Percentiles rank a stretch among this genome's conserved stretches.
Conservation (phyloP, 2,888 invertebrate species). For the Nemotelus nigrinus region DNA sequence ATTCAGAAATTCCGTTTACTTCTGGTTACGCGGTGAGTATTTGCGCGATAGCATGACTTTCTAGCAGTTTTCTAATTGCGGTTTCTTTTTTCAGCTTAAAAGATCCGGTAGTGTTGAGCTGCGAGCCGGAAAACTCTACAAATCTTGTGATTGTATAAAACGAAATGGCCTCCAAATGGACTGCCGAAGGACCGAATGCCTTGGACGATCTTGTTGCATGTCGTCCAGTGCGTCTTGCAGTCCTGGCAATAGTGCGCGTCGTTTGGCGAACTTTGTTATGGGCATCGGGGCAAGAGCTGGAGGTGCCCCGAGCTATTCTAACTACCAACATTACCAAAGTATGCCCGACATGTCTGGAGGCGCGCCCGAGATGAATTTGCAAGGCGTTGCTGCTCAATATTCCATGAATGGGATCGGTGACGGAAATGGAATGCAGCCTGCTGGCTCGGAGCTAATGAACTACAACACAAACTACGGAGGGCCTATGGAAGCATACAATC, state of each 20-base stretch:
- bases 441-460: conserved; percentile 6
- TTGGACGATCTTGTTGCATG: conserved; percentile 1
- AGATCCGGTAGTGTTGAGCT: conserved; percentile 12
- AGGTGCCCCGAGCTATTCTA: not conserved
- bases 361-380: not conserved
- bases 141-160: conserved; percentile 33
- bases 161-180: conserved; percentile 29
- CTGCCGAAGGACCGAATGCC: conserved; percentile 28
- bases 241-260: conserved; percentile 7
- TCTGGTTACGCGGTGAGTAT: conserved; percentile 17
- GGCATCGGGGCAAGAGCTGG: not conserved
- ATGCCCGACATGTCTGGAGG: not conserved
- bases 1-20: conserved; percentile 6
- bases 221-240: not conserved
- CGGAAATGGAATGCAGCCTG: not conserved
- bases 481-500: not conserved
- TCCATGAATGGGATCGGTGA: conserved; percentile 19
- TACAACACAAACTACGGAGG: conserved; percentile 14
- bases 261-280: conserved; percentile 5
- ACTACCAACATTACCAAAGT: not conserved
- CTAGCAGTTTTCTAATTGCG: not conserved
- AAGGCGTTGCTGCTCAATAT: not conserved
- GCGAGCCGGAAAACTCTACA: conserved; percentile 9
- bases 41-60: not conserved
- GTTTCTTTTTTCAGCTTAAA: not conserved